phyloP scores from a whole-genome alignment of 2,888 invertebrate species.

The Hemistola chrysoprasaria region DNA sequence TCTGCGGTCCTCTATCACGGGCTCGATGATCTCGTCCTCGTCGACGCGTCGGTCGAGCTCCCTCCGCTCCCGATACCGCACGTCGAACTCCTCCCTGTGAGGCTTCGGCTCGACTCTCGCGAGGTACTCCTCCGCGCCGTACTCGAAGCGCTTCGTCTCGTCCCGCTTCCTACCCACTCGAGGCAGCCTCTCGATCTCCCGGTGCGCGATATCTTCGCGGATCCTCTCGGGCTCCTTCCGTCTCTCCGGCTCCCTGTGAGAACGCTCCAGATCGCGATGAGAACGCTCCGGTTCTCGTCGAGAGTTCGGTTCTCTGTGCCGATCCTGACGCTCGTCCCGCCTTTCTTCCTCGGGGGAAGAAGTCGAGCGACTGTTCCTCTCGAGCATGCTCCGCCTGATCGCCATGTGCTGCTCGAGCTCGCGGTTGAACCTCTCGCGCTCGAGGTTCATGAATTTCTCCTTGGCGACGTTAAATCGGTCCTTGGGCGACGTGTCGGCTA shows the following conservation, averaged over 20 bases:
- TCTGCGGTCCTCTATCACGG: constrained; percentile 67
- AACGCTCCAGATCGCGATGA: constrained; percentile 62
- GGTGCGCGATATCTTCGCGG: constrained; percentile 57
- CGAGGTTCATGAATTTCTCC: constrained; percentile 91
- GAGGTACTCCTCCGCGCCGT: constrained; percentile 71
- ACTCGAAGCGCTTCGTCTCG: constrained; percentile 68
- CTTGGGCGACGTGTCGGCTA: constrained; percentile 83
- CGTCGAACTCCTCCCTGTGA: constrained; percentile 64
- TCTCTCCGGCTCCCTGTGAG: constrained; percentile 57
- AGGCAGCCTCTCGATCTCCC: constrained; percentile 71
- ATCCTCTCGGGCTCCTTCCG: constrained; percentile 64
- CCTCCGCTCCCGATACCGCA: constrained; percentile 61
- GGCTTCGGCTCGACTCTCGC: constrained; percentile 64
- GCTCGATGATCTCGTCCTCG: constrained; percentile 73
- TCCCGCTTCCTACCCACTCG: constrained; percentile 72
- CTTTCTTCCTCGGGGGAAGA: constrained; percentile 79
- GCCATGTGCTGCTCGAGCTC: constrained; percentile 80
- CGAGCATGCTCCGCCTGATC: constrained; percentile 74
- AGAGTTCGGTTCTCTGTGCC: constrained; percentile 67
- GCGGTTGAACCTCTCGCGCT: constrained; percentile 85
- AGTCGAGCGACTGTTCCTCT: constrained; percentile 78
- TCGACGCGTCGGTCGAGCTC: constrained; percentile 72
- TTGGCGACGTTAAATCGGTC: constrained; percentile 93
- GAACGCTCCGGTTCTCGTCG: constrained; percentile 73
- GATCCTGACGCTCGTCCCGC: constrained; percentile 73